A percentile compares a stretch with the other conserved stretches of the same genome.
Evolutionary conservation across 2,888 invertebrate species (phyloP).

Genomic region (Lycophotia porphyrea): DNA sequence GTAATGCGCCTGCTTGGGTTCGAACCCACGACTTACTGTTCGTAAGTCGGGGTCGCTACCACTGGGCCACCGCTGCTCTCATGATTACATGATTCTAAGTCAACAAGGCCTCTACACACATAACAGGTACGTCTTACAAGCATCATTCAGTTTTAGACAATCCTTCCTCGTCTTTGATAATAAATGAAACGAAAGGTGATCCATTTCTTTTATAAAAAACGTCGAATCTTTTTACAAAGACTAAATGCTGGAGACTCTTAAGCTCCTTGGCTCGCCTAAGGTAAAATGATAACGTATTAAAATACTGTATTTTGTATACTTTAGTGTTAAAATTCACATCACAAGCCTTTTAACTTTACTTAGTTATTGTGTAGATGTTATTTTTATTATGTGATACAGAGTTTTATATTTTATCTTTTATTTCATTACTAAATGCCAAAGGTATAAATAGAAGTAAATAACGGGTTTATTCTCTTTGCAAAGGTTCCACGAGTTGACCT

Average conservation of each 20-base stretch:
- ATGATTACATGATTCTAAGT: slow-evolving; percentile 6
- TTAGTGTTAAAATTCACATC: slow-evolving; percentile 22
- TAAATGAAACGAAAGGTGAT: slow-evolving; percentile 30
- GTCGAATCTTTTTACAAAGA: slow-evolving; percentile 28
- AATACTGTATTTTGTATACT: slow-evolving; percentile 26
- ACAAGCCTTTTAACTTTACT: slow-evolving; percentile 37
- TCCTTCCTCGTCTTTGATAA: slow-evolving; percentile 5
- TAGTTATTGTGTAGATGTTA: slow-evolving; percentile 13
- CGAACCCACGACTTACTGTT: too few species aligned
- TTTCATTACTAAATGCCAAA: background rate
- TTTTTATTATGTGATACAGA: background rate
- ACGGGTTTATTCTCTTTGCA: background rate
- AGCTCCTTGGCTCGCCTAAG: slow-evolving; percentile 10
- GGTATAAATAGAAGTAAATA: slow-evolving; percentile 7
- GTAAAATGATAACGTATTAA: slow-evolving; percentile 30
- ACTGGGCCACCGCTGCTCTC: too few species aligned
- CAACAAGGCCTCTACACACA: slow-evolving; percentile 14
- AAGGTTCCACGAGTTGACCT: background rate
- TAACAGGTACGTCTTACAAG: slow-evolving; percentile 1
- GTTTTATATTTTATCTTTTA: slow-evolving; percentile 7
- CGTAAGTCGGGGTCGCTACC: too few species aligned
- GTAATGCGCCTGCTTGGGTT: too few species aligned
- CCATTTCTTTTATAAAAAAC: slow-evolving; percentile 39
- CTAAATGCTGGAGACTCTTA: slow-evolving; percentile 20
- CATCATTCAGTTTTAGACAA: slow-evolving; percentile 6